phyloP scores from a whole-genome alignment of 1,140 invertebrate species.

The Aphelinus atriplicis region DNA sequence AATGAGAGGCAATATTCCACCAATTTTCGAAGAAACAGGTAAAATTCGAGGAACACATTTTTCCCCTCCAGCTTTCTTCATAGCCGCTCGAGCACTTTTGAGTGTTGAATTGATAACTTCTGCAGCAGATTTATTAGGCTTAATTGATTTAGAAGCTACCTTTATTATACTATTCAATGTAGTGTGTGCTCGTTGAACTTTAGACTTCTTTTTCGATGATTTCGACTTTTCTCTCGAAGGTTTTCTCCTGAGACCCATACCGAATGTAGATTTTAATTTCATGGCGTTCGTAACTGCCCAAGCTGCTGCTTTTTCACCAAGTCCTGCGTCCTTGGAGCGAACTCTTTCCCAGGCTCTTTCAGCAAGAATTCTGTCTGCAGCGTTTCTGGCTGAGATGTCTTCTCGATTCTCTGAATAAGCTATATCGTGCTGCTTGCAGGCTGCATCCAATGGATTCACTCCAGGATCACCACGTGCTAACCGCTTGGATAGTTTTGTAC shows the following conservation, averaged over 20 bases:
- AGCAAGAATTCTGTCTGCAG: slow-evolving; percentile 26
- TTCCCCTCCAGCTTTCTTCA: slow-evolving; percentile 35
- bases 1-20: slow-evolving; percentile 26
- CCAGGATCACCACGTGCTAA: slow-evolving; percentile 46
- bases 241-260: slow-evolving; percentile 39
- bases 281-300: slow-evolving; percentile 13
- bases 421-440: slow-evolving; percentile 43
- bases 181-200: too few species aligned
- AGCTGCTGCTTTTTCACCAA: slow-evolving; percentile 33
- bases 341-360: slow-evolving; percentile 24
- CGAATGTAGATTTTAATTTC: slow-evolving; percentile 40
- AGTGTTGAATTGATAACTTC: too few species aligned
- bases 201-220: too few species aligned
- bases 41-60: slow-evolving; percentile 32
- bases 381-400: slow-evolving; percentile 24
- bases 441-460: slow-evolving; percentile 52
- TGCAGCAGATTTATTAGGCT: too few species aligned
- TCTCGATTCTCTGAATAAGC: slow-evolving; percentile 32
- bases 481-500: slow-evolving; percentile 47
- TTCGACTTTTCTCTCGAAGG: slow-evolving; percentile 28
- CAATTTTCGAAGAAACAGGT: slow-evolving; percentile 39
- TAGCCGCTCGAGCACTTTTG: slow-evolving; percentile 35
- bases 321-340: slow-evolving; percentile 2
- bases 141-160: too few species aligned
- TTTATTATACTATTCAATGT: too few species aligned